phyloP scores from a whole-genome alignment of 2,797 vertebrate genomes.

The Acanthornis magna region DNA sequence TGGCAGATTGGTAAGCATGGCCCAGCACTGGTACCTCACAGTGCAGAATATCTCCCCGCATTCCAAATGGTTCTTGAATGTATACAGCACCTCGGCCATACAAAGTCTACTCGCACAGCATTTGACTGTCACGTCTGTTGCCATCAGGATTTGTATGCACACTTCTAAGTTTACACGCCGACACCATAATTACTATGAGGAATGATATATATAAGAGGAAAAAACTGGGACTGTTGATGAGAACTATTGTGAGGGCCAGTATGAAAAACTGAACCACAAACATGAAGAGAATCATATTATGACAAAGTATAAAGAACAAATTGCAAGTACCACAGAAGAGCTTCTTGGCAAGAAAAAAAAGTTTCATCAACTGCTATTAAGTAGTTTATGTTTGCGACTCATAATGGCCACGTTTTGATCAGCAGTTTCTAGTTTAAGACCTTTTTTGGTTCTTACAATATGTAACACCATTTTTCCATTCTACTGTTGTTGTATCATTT shows the following conservation, averaged over 20 bases:
- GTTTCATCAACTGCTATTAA: neutral
- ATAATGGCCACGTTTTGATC: neutral
- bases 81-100: neutral
- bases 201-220: neutral
- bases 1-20: neutral
- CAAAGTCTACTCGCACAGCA: neutral
- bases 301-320: neutral
- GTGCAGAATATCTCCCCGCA: neutral
- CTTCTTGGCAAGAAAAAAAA: neutral
- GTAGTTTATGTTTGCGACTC: neutral
- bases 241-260: neutral
- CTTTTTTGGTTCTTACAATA: neutral
- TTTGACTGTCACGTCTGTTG: neutral
- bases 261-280: neutral
- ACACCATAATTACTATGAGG: neutral
- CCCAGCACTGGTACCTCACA: neutral
- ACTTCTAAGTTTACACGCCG: neutral
- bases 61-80: neutral
- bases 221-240: neutral
- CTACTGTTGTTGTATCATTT: neutral
- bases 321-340: neutral
- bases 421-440: neutral
- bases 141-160: neutral
- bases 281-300: neutral
- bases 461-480: neutral